Base-by-base conservation (phyloP, 1,140 invertebrate species). In the Mizuhopecten yessoensis region DNA sequence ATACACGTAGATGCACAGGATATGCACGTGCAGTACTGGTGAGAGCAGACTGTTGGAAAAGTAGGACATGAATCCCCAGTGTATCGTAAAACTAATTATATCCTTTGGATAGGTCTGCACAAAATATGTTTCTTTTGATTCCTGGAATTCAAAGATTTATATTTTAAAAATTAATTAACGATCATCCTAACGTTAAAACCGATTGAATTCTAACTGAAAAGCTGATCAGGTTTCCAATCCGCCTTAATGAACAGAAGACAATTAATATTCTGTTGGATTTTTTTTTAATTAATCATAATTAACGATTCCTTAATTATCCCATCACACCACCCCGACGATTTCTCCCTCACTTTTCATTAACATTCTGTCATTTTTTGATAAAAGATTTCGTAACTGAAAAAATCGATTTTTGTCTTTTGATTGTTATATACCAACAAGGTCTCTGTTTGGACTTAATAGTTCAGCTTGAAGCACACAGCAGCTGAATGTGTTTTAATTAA, bases 231-330 rank as follows among this genome's bases (percentile, higher is more conserved):
- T 75, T 75, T 75, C 57, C n/a, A 7, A 29, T 23, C 5, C 57
- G 23, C 57, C 23, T n/a, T 75, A 75, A 75, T 75, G 57, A 75
- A 75, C 11, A 75, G 57, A 75, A 75, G 29, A n/a, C n/a, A 75
- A 75, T 75, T 75, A 75, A 75, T 75, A 75, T 75, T 75, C 57
- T 75, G 57, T 75, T 75, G n/a, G 57, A 75, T 75, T 75, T 75
- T 75, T 75, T 75, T 75, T 75, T 75, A 75, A 75, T 75, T 75
- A 75, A 75, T 75, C 57, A 75, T 75, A 75, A 75, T 75, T 75
- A 75, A 75, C 57, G 57, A 29, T 75, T 75, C 57, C 17, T 75
- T 75, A n/a, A 75, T 75, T 75, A 75, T n/a, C 57, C 5, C 1
- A 29, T 75, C 57, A 29, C 57, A 29, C 57, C 57, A 13, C 57